Conservation (phyloP, 2,797 vertebrate genomes). For the Paguma larvata region DNA sequence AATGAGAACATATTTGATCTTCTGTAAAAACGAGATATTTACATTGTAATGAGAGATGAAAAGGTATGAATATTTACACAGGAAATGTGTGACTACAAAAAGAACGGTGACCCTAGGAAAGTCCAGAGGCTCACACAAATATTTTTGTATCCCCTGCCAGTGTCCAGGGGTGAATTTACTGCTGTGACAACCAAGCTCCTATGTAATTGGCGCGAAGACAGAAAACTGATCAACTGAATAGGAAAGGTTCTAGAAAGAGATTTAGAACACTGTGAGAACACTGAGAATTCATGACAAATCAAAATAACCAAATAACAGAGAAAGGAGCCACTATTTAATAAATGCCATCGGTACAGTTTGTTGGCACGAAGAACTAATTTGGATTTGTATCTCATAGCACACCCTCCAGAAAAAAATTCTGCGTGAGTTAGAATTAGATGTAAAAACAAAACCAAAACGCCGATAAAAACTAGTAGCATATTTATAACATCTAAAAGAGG, state of each 20-base stretch:
- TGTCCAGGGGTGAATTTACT: neutral
- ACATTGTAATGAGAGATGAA: constrained; percentile 12
- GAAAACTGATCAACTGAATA: neutral
- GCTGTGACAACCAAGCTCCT: neutral
- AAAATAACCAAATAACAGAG: constrained; percentile 1
- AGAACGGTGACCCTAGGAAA: constrained; percentile 39
- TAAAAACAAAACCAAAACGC: constrained; percentile 23
- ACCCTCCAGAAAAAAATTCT: neutral
- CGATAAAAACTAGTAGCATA: neutral
- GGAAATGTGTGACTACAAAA: neutral
- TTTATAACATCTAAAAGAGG: neutral
- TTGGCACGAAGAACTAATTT: constrained; percentile 14
- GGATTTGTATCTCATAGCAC: constrained; percentile 20
- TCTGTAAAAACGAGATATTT: neutral
- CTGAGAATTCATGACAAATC: neutral
- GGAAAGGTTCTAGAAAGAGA: neutral
- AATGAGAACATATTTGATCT: neutral
- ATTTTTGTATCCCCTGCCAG: constrained; percentile 34
- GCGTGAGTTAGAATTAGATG: neutral
- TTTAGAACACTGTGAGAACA: constrained; percentile 5
- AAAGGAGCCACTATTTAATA: constrained; percentile 38
- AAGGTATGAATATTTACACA: neutral
- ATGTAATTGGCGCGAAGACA: neutral
- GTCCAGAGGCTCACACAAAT: neutral
- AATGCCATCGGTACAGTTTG: neutral